A percentile compares a stretch with the other conserved stretches of the same genome.
Conservation (phyloP, 2,888 invertebrate genomes). For the Caenorhabditis uteleia region DNA sequence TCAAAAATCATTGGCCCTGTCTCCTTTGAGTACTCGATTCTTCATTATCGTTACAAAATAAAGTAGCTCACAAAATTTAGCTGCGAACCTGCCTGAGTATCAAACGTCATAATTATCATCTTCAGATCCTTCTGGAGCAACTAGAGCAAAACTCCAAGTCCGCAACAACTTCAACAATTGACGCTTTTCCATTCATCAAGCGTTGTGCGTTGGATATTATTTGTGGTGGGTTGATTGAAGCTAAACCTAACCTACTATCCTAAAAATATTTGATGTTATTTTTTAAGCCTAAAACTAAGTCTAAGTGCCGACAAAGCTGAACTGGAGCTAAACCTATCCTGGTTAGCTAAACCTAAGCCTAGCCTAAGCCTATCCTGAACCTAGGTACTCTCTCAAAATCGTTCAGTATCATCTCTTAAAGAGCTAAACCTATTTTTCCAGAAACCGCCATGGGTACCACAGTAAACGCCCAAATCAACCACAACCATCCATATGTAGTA, state of each 20-base stretch:
- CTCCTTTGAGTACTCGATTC: no score
- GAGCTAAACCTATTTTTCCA: constrained; percentile 16
- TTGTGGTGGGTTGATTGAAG: constrained; percentile 59
- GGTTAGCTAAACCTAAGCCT: not conserved
- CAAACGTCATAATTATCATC: no score
- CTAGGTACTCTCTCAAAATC: no score
- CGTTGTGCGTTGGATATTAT: constrained; percentile 73
- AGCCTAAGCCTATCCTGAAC: not conserved
- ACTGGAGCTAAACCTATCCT: not conserved
- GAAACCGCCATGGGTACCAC: constrained; percentile 66
- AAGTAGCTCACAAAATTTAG: no score
- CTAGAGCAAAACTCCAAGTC: constrained; percentile 13
- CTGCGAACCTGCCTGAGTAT: not conserved
- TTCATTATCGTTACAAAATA: no score
- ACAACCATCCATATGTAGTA: constrained; percentile 54
- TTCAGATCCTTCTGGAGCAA: constrained; percentile 44
- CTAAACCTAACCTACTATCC: no score
- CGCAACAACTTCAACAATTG: constrained; percentile 61
- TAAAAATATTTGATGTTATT: not conserved
- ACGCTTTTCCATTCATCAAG: constrained; percentile 73
- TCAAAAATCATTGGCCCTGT: no score
- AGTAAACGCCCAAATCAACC: constrained; percentile 55
- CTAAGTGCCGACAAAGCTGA: not conserved
- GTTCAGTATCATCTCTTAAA: not conserved
- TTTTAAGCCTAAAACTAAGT: not conserved